A percentile compares a stretch with the other conserved stretches of the same genome.
phyloP scores from a whole-genome alignment of 2,113 vertebrate species.

The Sceloporus undulatus region DNA sequence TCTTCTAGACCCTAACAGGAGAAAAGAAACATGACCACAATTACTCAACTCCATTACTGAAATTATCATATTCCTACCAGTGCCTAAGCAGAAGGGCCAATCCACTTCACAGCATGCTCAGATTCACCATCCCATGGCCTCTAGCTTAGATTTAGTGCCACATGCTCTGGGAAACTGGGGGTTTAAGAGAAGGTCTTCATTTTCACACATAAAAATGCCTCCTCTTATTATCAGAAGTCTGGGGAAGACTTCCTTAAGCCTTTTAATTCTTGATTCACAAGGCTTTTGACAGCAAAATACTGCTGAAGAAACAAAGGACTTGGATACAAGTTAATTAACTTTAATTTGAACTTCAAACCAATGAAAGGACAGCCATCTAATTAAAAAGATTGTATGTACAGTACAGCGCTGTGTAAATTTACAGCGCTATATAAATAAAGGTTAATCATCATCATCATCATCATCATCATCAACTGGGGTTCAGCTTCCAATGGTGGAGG shows the following conservation, averaged over 20 bases:
- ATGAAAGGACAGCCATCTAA: background rate
- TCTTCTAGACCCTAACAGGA: slow-evolving; percentile 83
- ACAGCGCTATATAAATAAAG: no score
- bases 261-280: background rate
- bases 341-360: background rate
- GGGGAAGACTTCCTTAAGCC: background rate
- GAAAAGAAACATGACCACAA: background rate
- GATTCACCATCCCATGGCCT: no score
- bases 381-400: no score
- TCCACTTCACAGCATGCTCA: background rate
- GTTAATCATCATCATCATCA: no score
- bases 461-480: no score
- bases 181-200: no score
- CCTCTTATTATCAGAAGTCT: background rate
- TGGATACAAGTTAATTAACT: no score
- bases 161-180: no score
- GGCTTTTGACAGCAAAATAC: background rate
- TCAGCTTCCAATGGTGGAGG: no score
- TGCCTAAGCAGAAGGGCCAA: background rate
- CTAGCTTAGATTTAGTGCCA: no score
- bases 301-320: background rate
- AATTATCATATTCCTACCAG: background rate
- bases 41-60: no score
- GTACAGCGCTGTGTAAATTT: no score
- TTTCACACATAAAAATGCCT: background rate